Evolutionary conservation across 2,888 invertebrate species (phyloP).

Genomic region (Cryptosula pallasiana): DNA sequence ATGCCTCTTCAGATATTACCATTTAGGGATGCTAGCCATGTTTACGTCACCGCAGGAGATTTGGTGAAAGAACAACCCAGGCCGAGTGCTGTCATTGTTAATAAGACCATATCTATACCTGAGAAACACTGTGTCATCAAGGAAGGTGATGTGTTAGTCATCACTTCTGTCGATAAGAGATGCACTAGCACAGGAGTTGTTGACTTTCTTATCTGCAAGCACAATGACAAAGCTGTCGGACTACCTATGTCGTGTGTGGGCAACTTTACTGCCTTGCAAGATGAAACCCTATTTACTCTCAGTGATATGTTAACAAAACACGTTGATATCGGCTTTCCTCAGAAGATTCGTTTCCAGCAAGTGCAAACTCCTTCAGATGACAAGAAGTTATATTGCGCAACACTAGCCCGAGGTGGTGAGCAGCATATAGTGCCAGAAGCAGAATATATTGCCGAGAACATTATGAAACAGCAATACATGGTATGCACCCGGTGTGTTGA

Average conservation of each 20-base stretch:
- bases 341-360: slow-evolving; percentile 3
- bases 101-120: not conserved
- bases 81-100: slow-evolving; percentile 12
- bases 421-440: not conserved
- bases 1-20: not conserved
- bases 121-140: slow-evolving; percentile 20
- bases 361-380: not conserved
- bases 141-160: slow-evolving; percentile 15
- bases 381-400: not conserved
- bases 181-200: slow-evolving; percentile 22
- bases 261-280: slow-evolving; percentile 15
- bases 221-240: slow-evolving; percentile 19
- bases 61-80: slow-evolving; percentile 2
- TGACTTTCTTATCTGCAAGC: slow-evolving; percentile 22
- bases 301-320: not conserved
- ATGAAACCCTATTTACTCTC: slow-evolving; percentile 16
- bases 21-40: not conserved
- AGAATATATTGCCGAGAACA: slow-evolving; percentile 20
- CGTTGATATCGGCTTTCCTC: slow-evolving; percentile 20
- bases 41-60: slow-evolving; percentile 21
- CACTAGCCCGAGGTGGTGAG: not conserved
- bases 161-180: slow-evolving; percentile 21
- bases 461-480: slow-evolving; percentile 18
- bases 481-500: slow-evolving; percentile 14
- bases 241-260: slow-evolving; percentile 12